Evolutionary conservation across 2,797 vertebrate genomes (phyloP).

Genomic region (Momotus momota): DNA sequence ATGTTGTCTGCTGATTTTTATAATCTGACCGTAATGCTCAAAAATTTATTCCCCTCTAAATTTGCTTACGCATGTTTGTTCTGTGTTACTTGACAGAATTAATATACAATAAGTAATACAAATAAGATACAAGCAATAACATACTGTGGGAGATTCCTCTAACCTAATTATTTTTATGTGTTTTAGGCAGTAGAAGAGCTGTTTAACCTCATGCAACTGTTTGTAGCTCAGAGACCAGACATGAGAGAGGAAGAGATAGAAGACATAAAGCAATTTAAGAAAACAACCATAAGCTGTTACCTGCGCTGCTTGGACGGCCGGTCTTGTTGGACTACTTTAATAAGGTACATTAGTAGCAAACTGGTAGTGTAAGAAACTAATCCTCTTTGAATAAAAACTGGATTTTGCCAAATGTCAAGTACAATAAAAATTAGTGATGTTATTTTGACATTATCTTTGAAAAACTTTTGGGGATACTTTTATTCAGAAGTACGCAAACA

Average conservation of each 20-base stretch:
- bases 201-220: slow-evolving; percentile 98
- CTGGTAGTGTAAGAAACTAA: not conserved
- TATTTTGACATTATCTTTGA: not conserved
- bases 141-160: not conserved
- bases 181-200: slow-evolving; percentile 95
- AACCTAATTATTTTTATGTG: not conserved
- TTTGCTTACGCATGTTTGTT: not conserved
- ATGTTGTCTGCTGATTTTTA: not conserved
- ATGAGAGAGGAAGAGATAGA: slow-evolving; percentile 97
- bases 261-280: slow-evolving; percentile 98
- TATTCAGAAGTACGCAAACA: not conserved
- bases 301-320: slow-evolving; percentile 97
- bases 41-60: not conserved
- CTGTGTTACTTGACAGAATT: not conserved
- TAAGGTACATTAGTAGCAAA: slow-evolving; percentile 85
- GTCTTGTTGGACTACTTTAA: slow-evolving; percentile 98
- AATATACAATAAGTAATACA: not conserved
- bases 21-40: not conserved
- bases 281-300: slow-evolving; percentile 98
- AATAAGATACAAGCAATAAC: not conserved
- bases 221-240: slow-evolving; percentile 94
- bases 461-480: not conserved
- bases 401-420: not conserved
- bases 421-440: not conserved
- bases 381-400: not conserved